phyloP scores from a whole-genome alignment of 2,888 invertebrate genomes.

The Tachina lurida region DNA sequence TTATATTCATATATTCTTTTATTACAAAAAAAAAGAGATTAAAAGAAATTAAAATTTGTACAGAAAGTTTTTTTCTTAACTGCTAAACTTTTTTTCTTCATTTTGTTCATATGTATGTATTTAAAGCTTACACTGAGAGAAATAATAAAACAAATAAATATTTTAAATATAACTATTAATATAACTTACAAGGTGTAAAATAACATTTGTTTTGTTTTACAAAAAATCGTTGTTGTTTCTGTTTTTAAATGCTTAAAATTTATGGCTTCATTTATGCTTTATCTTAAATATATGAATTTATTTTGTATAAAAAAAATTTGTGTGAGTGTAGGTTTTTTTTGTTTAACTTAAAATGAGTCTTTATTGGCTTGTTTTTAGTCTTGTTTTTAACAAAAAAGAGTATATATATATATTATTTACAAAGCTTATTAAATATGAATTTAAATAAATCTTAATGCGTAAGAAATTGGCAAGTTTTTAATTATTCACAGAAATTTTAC shows the following conservation, averaged over 20 bases:
- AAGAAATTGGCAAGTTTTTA: slow-evolving; percentile 61
- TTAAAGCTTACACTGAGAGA: slow-evolving; percentile 62
- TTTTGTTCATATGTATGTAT: neutral
- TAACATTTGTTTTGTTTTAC: slow-evolving; percentile 1
- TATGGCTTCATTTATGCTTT: slow-evolving; percentile 76
- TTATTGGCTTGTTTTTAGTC: slow-evolving; percentile 82
- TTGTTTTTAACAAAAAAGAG: slow-evolving; percentile 73
- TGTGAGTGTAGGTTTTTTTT: slow-evolving; percentile 44
- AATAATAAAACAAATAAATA: slow-evolving; percentile 66
- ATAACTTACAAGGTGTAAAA: slow-evolving; percentile 32
- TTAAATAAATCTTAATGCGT: slow-evolving; percentile 10
- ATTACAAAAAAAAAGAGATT: neutral
- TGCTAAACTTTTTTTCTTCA: slow-evolving; percentile 7
- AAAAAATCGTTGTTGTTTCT: neutral
- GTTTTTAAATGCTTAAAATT: slow-evolving; percentile 78
- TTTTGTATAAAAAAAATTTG: slow-evolving; percentile 48
- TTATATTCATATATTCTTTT: neutral
- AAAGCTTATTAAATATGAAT: slow-evolving; percentile 2
- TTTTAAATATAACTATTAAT: slow-evolving; percentile 19
- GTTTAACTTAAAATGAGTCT: slow-evolving; percentile 77
- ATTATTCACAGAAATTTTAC: neutral
- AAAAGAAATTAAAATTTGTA: slow-evolving; percentile 49
- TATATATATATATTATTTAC: slow-evolving; percentile 32
- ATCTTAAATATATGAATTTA: slow-evolving; percentile 34
- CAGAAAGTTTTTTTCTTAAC: slow-evolving; percentile 25